Conservation (phyloP, 2,113 vertebrate genomes). For the Centropus bengalensis region DNA sequence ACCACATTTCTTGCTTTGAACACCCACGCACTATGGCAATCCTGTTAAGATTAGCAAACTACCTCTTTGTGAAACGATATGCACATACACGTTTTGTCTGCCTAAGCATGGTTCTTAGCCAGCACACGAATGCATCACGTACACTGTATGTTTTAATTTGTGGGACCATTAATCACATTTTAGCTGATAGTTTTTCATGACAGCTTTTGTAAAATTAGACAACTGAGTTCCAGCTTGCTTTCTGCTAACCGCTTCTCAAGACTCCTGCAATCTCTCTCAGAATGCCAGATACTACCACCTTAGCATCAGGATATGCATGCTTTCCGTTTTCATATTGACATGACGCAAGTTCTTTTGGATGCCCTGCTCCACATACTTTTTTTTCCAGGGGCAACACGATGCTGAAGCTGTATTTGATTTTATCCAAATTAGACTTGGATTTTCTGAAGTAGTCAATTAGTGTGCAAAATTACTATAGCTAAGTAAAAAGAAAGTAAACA, state of each 20-base stretch:
- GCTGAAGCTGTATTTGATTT: background rate
- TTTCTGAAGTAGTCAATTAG: background rate
- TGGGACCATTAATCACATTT: background rate
- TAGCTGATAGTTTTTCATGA: background rate
- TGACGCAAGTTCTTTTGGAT: background rate
- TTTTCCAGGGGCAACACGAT: background rate
- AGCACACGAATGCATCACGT: background rate
- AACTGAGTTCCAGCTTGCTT: background rate
- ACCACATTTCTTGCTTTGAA: conserved; percentile 34
- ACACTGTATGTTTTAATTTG: background rate
- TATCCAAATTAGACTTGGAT: background rate
- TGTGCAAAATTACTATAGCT: background rate
- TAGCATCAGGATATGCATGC: background rate
- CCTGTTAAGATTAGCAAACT: background rate
- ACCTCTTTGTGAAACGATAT: background rate
- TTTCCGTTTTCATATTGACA: background rate
- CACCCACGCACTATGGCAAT: background rate
- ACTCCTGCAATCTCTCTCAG: background rate
- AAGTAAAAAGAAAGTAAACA: background rate
- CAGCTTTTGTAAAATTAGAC: background rate
- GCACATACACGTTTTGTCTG: background rate
- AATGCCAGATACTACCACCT: background rate
- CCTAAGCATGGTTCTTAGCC: background rate
- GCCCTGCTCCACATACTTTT: background rate
- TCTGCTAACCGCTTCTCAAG: background rate